These are phyloP conservation scores for Agriopis marginaria DNA, from an alignment of 2,888 invertebrate species.

Conservation along the genomic window DNA sequence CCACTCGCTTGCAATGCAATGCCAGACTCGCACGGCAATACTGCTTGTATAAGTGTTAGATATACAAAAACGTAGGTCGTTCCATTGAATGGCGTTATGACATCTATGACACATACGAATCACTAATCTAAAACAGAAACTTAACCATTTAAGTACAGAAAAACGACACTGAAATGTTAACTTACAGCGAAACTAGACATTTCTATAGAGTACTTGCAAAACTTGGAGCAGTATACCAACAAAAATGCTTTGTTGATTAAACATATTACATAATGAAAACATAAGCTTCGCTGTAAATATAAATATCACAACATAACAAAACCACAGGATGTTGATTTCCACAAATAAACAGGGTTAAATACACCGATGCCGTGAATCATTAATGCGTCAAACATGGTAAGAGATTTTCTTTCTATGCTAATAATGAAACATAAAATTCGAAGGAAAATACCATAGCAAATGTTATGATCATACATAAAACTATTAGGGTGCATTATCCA, in stretches of 20 bases:
- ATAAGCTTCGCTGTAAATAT: slow-evolving; percentile 47
- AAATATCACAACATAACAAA: slow-evolving; percentile 32
- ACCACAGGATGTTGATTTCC: slow-evolving; percentile 27
- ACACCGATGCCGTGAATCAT: slow-evolving; percentile 63
- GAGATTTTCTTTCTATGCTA: background rate
- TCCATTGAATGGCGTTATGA: slow-evolving; percentile 60
- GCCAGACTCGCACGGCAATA: slow-evolving; percentile 49
- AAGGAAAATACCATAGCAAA: background rate
- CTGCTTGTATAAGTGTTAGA: slow-evolving; percentile 33
- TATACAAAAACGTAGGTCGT: slow-evolving; percentile 51
- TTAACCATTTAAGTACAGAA: slow-evolving; percentile 37
- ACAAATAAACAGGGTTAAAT: slow-evolving; percentile 34
- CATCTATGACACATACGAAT: slow-evolving; percentile 42
- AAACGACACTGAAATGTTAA: background rate
- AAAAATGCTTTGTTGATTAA: background rate
- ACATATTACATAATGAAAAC: slow-evolving; percentile 24
- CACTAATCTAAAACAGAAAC: slow-evolving; percentile 42
- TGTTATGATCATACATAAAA: too few relatives aligned
- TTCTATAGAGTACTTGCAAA: too few relatives aligned
- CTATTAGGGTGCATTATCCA: too few relatives aligned
- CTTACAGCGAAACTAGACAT: slow-evolving; percentile 38
- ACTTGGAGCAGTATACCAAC: too few relatives aligned
- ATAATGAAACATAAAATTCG: background rate
- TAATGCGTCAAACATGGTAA: slow-evolving; percentile 38
- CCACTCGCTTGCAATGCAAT: slow-evolving; percentile 51